These are phyloP conservation scores for Herpailurus yagouaroundi DNA, from an alignment of 2,113 vertebrate species.

Conservation along the genomic window DNA sequence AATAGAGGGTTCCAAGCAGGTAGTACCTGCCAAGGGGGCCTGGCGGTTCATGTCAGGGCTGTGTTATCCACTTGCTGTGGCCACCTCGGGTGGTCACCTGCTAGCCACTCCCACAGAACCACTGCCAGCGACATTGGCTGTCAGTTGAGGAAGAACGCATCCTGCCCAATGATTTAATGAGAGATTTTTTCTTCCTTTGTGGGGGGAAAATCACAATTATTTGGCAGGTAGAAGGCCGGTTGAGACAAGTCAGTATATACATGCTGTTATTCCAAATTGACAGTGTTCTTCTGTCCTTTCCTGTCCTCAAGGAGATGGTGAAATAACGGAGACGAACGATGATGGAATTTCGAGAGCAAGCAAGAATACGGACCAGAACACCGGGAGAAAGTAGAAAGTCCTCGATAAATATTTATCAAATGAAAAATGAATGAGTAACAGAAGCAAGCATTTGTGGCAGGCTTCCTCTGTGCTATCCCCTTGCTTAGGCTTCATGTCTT, in stretches of 20 bases:
- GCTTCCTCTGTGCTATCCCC: background rate
- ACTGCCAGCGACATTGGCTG: background rate
- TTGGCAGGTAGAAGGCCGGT: slow-evolving; percentile 46
- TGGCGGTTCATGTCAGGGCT: background rate
- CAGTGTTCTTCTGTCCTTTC: background rate
- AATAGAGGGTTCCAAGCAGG: background rate
- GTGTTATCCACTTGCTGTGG: background rate
- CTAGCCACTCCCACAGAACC: background rate
- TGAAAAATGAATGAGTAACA: background rate
- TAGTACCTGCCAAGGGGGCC: background rate
- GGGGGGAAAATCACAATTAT: background rate
- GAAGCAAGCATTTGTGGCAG: background rate
- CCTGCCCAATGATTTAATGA: slow-evolving; percentile 46
- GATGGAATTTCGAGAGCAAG: background rate
- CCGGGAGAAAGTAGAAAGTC: background rate
- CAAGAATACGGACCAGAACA: background rate
- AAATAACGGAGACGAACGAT: background rate
- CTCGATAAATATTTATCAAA: background rate
- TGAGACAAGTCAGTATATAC: background rate
- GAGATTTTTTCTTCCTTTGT: slow-evolving; percentile 46
- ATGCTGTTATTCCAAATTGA: background rate
- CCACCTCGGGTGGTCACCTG: background rate
- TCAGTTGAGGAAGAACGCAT: background rate
- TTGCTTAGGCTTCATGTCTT: background rate
- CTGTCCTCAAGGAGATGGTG: slow-evolving; percentile 5